A percentile compares a stretch with the other conserved stretches of the same genome.
phyloP scores from a whole-genome alignment of 2,797 vertebrate species.

The Scomberomorus guttatus region DNA sequence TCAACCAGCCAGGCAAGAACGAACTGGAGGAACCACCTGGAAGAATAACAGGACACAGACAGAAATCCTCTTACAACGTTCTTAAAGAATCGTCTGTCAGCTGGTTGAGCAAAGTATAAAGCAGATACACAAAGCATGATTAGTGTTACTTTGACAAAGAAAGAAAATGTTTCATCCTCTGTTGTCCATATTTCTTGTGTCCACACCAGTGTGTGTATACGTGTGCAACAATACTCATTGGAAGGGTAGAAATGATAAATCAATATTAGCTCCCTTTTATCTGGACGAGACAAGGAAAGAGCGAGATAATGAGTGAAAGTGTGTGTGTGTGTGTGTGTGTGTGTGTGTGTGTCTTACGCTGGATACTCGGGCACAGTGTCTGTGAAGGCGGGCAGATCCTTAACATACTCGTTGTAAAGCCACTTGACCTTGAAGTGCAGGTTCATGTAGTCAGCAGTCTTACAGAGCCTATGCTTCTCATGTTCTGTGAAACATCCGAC shows the following conservation, averaged over 20 bases:
- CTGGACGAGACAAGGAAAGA: background rate
- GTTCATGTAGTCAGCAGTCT: conserved; percentile 98
- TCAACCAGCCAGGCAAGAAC: conserved; percentile 97
- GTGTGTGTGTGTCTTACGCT: conserved; percentile 84
- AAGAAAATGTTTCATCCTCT: background rate
- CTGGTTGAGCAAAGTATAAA: no score
- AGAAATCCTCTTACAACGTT: rapidly evolving
- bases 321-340: conserved; percentile 15
- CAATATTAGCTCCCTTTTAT: background rate
- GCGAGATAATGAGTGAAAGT: background rate
- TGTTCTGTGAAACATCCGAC: conserved; percentile 86
- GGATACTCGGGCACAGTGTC: conserved; percentile 93
- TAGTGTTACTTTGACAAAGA: background rate
- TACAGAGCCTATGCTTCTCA: conserved; percentile 93
- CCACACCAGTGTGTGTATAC: background rate
- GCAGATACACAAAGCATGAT: background rate
- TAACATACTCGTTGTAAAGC: conserved; percentile 95
- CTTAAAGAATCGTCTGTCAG: no score
- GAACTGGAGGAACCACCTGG: conserved; percentile 97
- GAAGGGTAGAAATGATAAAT: background rate
- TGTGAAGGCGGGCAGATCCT: conserved; percentile 88
- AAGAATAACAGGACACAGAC: conserved; percentile 23
- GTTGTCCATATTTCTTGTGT: background rate
- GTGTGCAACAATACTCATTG: background rate
- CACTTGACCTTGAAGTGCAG: conserved; percentile 99